These are phyloP conservation scores for Pachymerium ferrugineum DNA, from an alignment of 2,888 invertebrate genomes.

Conservation along the genomic window DNA sequence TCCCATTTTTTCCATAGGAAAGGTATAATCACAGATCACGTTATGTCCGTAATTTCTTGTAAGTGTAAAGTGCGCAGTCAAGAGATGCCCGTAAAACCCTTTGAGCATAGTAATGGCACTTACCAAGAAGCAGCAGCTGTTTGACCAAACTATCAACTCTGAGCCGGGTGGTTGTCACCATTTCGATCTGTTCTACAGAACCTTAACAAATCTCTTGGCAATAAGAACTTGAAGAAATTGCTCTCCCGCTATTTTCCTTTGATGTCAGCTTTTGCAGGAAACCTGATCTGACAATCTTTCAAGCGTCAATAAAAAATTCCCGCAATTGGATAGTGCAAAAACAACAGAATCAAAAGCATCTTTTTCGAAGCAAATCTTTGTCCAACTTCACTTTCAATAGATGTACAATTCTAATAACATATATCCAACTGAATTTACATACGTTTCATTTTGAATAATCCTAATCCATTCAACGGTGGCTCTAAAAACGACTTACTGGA, in stretches of 20 bases:
- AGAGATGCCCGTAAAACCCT: not conserved
- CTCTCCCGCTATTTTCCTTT: slow-evolving; percentile 2
- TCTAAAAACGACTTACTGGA: not conserved
- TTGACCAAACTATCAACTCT: slow-evolving; percentile 15
- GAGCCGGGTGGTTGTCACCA: slow-evolving; percentile 8
- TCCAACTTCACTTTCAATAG: too few species aligned
- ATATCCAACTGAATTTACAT: too few species aligned
- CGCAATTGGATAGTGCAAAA: not conserved
- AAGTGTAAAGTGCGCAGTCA: not conserved
- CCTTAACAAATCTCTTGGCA: slow-evolving; percentile 5
- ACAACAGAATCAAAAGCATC: not conserved
- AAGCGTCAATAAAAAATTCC: not conserved
- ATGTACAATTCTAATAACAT: too few species aligned
- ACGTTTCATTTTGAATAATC: too few species aligned
- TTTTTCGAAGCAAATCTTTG: too few species aligned
- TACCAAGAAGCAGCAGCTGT: slow-evolving; percentile 19
- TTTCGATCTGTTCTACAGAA: not conserved
- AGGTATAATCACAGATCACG: not conserved
- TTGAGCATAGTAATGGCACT: slow-evolving; percentile 22
- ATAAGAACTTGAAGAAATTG: not conserved
- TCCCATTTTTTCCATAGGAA: not conserved
- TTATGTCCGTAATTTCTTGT: not conserved
- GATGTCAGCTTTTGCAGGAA: too few species aligned
- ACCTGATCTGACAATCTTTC: slow-evolving; percentile 7
- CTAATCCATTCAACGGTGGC: too few species aligned